Evolutionary conservation across 2,113 vertebrate species (phyloP), one percentile per base, ranked within the genome.

Genomic region (Hydrochoerus hydrochaeris): DNA sequence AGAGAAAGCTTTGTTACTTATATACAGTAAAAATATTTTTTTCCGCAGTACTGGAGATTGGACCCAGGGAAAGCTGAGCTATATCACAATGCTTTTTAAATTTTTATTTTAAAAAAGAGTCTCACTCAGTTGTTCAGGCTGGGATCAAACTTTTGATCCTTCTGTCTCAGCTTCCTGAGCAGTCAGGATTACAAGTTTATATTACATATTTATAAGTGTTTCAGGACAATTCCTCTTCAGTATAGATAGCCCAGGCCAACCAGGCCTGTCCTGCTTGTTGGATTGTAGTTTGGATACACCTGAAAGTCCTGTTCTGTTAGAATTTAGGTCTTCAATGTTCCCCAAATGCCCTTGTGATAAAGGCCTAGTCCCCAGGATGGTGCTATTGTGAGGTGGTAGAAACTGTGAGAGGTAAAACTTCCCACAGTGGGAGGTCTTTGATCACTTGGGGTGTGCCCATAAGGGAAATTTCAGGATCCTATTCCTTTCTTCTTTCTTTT

Each of bases 341-440:
- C 44, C 11, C 44, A n/a, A 22, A 58, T 20, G 13, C 13, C 38
- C 13, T 19, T 57, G 28, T 54, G 44, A 16, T 65, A 63, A 54
- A 65, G 20, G 20, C 20, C 44, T 3, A 2, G 28, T 67, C 41
- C 41, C 52, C 16, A 11, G 32, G 10, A 28, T 82, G 5, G 7
- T 3, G 54, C n/a, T 60, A 3, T 46, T 46, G 4, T 46, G 7
- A 62, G 3, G 44, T 1, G 0, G 6, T 8, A 7, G 32, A 32
- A 82, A 7, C 52, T 3, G 52, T 4, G 20, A 4, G 46, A 22
- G 32, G 30, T 8, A 35, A 24, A 12, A 28, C 10, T 16, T 10
- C 7, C 46, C 46, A 46, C 46, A 4, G 32, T 3, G 14, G 26
- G 32, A 49, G 35, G 4, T 41, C 5, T 71, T 71, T 94, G 5